phyloP scores from a whole-genome alignment of 2,113 vertebrate genomes.

The Podiceps cristatus region DNA sequence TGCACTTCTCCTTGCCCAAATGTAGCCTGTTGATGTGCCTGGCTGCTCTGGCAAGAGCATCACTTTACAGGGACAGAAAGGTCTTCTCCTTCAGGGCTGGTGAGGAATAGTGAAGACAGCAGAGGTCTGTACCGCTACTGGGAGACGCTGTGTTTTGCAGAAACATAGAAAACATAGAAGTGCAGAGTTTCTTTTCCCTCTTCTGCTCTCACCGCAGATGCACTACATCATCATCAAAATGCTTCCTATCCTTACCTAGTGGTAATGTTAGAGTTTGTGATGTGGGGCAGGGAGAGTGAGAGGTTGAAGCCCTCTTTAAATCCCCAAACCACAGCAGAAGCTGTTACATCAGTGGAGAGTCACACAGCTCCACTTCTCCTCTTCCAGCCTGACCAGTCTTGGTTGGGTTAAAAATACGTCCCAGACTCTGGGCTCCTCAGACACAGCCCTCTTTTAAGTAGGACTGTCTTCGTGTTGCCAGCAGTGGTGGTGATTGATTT shows the following conservation, averaged over 20 bases:
- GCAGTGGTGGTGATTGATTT: slow-evolving; percentile 16
- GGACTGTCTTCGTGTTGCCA: background rate
- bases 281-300: slow-evolving; percentile 28
- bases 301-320: background rate
- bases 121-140: background rate
- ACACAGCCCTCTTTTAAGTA: background rate
- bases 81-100: background rate
- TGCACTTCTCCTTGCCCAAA: background rate
- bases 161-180: background rate
- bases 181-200: background rate
- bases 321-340: slow-evolving; percentile 44
- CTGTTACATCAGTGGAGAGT: background rate
- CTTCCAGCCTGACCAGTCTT: background rate
- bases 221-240: background rate
- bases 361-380: background rate
- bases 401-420: background rate
- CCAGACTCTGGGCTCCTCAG: background rate
- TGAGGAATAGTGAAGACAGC: background rate
- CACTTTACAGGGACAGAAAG: background rate
- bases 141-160: background rate
- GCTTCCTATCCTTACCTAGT: background rate
- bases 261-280: slow-evolving; percentile 10
- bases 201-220: background rate
- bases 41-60: background rate
- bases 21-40: background rate